Conservation (phyloP, 2,113 vertebrate species). For the Gallinago paraguaiae region DNA sequence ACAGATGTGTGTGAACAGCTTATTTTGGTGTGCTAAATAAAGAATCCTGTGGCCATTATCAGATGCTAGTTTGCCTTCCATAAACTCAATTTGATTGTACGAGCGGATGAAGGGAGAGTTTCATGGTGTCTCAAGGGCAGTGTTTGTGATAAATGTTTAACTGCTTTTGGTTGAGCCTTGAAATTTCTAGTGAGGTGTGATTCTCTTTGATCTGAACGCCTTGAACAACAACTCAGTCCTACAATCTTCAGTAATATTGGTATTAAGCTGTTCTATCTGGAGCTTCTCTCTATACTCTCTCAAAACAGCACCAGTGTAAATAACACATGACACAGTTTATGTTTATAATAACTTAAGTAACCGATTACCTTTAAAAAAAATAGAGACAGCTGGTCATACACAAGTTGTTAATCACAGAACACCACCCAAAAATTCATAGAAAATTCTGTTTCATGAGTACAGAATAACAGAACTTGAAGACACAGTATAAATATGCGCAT, state of each 20-base stretch:
- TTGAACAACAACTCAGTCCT: too few species aligned
- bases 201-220: not conserved
- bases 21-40: not conserved
- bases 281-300: not conserved
- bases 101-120: not conserved
- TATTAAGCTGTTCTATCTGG: not conserved
- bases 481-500: not conserved
- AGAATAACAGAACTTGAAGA: not conserved
- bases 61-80: not conserved
- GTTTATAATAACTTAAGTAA: not conserved
- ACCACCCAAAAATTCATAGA: not conserved
- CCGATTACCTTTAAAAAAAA: too few species aligned
- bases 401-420: not conserved
- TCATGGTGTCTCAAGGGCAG: not conserved
- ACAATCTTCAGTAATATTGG: too few species aligned
- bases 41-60: not conserved
- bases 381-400: not conserved
- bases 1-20: not conserved
- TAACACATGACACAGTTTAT: not conserved
- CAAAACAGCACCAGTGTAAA: not conserved
- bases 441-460: not conserved
- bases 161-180: not conserved
- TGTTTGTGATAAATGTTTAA: not conserved
- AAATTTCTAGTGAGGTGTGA: not conserved
- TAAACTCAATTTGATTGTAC: not conserved